phyloP scores from a whole-genome alignment of 2,113 vertebrate genomes.

The Neodon shergylaensis region DNA sequence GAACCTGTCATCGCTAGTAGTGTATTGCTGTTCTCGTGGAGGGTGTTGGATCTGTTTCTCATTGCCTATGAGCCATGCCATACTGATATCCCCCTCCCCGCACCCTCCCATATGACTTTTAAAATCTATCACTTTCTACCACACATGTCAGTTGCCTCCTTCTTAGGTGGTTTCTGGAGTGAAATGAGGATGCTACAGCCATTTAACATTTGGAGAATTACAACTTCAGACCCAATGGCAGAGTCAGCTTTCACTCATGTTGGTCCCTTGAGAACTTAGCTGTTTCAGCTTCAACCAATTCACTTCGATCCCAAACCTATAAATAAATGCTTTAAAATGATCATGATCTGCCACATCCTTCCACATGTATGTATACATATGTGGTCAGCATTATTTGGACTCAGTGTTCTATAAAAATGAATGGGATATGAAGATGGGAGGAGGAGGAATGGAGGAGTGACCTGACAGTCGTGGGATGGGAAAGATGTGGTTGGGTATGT shows the following conservation, averaged over 20 bases:
- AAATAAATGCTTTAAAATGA: background rate
- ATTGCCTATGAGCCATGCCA: background rate
- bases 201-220: too few species aligned
- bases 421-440: too few species aligned
- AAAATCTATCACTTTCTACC: background rate
- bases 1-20: background rate
- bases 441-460: background rate
- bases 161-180: background rate
- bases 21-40: background rate
- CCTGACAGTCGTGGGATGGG: background rate
- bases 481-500: background rate
- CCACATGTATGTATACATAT: background rate
- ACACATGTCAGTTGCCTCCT: background rate
- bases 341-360: too few species aligned
- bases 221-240: background rate
- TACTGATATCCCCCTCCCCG: background rate
- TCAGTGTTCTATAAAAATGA: background rate
- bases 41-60: background rate
- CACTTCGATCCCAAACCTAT: background rate
- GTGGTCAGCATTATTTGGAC: background rate
- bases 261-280: background rate
- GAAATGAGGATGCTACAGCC: background rate
- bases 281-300: background rate
- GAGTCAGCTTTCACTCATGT: background rate
- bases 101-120: background rate